Conservation (phyloP, 2,888 invertebrate genomes). For the Catocala fraxini region DNA sequence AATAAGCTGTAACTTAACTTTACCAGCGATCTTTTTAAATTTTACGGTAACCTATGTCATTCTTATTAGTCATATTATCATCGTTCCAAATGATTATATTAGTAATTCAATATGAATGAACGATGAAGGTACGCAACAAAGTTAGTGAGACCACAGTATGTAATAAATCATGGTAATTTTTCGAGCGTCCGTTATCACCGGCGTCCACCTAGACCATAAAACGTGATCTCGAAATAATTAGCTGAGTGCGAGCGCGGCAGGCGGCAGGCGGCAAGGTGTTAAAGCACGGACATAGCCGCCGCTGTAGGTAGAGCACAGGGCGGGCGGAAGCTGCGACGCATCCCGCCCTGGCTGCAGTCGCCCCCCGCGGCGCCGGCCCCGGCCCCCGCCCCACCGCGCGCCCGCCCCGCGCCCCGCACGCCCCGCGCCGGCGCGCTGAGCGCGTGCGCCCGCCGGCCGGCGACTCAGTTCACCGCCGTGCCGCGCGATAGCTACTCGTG, state of each 20-base stretch:
- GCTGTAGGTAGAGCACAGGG: slow-evolving; percentile 61
- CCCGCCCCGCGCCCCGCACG: slow-evolving; percentile 63
- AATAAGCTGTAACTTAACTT: too few species aligned
- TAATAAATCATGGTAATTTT: slow-evolving; percentile 38
- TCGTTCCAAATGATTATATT: too few species aligned
- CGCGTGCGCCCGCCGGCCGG: slow-evolving; percentile 86
- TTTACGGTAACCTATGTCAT: too few species aligned
- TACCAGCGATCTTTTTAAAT: too few species aligned
- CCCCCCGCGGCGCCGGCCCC: slow-evolving; percentile 47
- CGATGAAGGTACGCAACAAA: slow-evolving; percentile 2
- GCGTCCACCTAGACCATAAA: slow-evolving; percentile 49
- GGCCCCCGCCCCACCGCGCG: slow-evolving; percentile 36
- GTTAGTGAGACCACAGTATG: slow-evolving; percentile 10
- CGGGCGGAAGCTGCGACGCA: slow-evolving; percentile 84
- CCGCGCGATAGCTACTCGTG: slow-evolving; percentile 76
- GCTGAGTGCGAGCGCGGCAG: slow-evolving; percentile 39
- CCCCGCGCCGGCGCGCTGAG: slow-evolving; percentile 72
- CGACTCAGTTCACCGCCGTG: slow-evolving; percentile 84
- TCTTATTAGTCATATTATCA: too few species aligned
- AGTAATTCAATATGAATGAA: not conserved
- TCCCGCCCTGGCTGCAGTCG: slow-evolving; percentile 72
- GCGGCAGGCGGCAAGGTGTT: slow-evolving; percentile 44
- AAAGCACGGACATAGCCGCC: slow-evolving; percentile 44
- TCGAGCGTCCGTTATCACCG: slow-evolving; percentile 48
- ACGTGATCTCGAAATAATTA: slow-evolving; percentile 63